A percentile compares a stretch with the other conserved stretches of the same genome.
Conservation (phyloP, 2,888 invertebrate species). For the Pegoplata infirma region DNA sequence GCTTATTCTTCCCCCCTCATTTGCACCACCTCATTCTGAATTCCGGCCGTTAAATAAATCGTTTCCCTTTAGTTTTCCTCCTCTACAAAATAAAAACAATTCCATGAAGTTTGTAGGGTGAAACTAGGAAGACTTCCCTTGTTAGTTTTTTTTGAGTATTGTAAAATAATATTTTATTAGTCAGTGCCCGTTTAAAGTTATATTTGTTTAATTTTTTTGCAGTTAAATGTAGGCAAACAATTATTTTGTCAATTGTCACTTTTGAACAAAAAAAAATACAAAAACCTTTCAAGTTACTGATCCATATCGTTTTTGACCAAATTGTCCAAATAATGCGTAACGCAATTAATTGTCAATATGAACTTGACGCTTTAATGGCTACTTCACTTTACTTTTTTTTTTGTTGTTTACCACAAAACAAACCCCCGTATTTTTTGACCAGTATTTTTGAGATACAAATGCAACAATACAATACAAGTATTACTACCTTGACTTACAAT, state of each 20-base stretch:
- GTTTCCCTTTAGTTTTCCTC: no score
- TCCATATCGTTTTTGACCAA: not conserved
- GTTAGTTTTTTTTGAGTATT: not conserved
- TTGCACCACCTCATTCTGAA: no score
- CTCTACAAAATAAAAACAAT: no score
- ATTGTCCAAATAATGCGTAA: conserved; percentile 37
- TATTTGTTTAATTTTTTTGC: not conserved
- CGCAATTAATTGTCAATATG: conserved; percentile 44
- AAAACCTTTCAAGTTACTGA: not conserved
- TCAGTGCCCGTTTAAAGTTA: not conserved
- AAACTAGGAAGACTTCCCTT: not conserved
- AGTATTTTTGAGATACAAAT: not conserved
- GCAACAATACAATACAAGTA: no score
- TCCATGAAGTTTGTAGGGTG: no score
- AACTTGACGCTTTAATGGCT: conserved; percentile 48
- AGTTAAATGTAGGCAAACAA: not conserved
- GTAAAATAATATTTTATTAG: not conserved
- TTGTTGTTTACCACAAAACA: not conserved
- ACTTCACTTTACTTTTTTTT: conserved; percentile 1
- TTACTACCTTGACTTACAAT: conserved; percentile 60
- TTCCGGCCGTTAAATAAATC: no score
- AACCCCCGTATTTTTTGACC: not conserved
- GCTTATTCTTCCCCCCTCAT: no score
- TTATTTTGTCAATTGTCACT: not conserved
- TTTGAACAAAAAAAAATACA: not conserved